These are phyloP conservation scores for Agraylea sexmaculata DNA, from an alignment of 1,140 invertebrate genomes.

Conservation along the genomic window DNA sequence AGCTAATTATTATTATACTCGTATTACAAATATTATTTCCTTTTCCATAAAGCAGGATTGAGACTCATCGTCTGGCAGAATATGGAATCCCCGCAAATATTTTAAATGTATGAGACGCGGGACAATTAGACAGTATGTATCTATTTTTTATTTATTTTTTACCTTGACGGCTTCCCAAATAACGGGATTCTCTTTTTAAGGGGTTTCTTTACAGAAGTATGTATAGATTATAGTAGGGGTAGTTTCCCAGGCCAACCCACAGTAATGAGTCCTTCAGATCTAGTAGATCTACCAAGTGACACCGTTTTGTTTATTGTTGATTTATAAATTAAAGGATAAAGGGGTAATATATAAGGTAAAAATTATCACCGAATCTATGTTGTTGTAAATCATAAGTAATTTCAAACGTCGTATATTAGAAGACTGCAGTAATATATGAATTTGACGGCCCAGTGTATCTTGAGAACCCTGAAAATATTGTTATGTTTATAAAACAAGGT, in stretches of 20 bases:
- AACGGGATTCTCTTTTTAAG: not conserved
- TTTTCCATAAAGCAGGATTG: not conserved
- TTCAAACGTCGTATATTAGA: slow-evolving; percentile 25
- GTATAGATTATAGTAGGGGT: slow-evolving; percentile 19
- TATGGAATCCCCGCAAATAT: not conserved
- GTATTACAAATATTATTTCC: slow-evolving; percentile 17
- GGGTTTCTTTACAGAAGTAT: slow-evolving; percentile 16
- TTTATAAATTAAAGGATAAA: no score
- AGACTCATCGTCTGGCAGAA: not conserved
- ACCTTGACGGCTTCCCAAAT: no score
- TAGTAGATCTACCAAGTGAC: no score
- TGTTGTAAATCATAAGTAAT: slow-evolving; percentile 20
- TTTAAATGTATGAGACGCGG: slow-evolving; percentile 24
- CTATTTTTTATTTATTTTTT: no score
- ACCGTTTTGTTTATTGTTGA: slow-evolving; percentile 15
- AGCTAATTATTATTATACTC: slow-evolving; percentile 26
- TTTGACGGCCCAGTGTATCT: slow-evolving; percentile 32
- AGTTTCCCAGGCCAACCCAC: no score
- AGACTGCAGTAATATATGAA: slow-evolving; percentile 30
- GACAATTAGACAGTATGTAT: slow-evolving; percentile 24
- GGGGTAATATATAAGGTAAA: slow-evolving; percentile 4
- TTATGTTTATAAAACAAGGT: slow-evolving; percentile 11
- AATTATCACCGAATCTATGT: slow-evolving; percentile 16
- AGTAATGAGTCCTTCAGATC: no score
- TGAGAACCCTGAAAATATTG: slow-evolving; percentile 30